These are phyloP conservation scores for Elachura formosa DNA, from an alignment of 2,113 vertebrate genomes.

Conservation along the genomic window DNA sequence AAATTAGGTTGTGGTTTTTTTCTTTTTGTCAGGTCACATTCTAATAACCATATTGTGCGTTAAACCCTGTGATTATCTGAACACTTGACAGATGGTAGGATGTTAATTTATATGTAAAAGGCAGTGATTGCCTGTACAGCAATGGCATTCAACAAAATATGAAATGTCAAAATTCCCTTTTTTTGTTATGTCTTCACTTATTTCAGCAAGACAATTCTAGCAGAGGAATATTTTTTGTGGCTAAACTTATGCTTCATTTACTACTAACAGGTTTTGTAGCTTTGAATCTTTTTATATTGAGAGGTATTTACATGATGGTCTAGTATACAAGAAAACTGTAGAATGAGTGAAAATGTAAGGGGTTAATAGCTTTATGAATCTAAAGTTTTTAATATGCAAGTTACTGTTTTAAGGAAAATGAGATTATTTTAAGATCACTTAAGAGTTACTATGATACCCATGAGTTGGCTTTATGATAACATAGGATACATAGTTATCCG, in stretches of 20 bases:
- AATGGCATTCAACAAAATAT: slow-evolving; percentile 68
- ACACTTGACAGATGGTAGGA: slow-evolving; percentile 80
- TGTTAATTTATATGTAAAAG: slow-evolving; percentile 79
- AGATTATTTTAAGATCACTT: not conserved
- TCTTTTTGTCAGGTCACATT: slow-evolving; percentile 79
- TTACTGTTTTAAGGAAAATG: not conserved
- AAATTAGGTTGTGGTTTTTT: slow-evolving; percentile 79
- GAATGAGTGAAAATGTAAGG: not conserved
- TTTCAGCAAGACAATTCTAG: slow-evolving; percentile 65
- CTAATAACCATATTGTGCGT: slow-evolving; percentile 79
- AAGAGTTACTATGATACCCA: not conserved
- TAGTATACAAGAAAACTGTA: not conserved
- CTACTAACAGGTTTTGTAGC: not conserved
- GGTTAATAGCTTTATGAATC: not conserved
- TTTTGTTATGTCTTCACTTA: slow-evolving; percentile 54
- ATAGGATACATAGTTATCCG: not conserved
- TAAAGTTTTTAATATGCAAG: not conserved
- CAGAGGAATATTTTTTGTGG: slow-evolving; percentile 3
- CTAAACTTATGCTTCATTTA: slow-evolving; percentile 58
- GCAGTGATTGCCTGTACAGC: slow-evolving; percentile 71
- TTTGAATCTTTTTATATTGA: not conserved
- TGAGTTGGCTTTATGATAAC: not conserved
- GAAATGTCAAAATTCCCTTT: slow-evolving; percentile 75
- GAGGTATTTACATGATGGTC: not conserved
- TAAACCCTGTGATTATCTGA: slow-evolving; percentile 79